These are phyloP conservation scores for Enteromius trimaculatus DNA, from an alignment of 2,797 vertebrate genomes.

Conservation along the genomic window DNA sequence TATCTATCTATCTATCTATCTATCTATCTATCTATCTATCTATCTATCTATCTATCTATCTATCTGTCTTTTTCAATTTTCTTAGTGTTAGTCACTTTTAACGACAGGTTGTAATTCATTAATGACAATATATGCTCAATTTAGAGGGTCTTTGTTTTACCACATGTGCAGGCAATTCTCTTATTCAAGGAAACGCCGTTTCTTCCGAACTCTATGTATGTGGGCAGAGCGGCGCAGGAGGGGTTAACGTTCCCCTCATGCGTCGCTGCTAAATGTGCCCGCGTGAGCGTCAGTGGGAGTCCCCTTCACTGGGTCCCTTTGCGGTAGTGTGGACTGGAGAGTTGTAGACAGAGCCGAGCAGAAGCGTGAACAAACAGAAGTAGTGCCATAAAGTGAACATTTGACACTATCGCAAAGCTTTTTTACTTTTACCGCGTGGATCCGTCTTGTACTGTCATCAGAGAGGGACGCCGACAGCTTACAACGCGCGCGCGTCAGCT, in stretches of 20 bases:
- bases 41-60: not conserved
- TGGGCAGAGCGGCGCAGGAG: conserved; percentile 11
- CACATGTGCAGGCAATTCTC: not conserved
- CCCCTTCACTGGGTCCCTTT: conserved; percentile 76
- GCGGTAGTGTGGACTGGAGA: conserved; percentile 75
- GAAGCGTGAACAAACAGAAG: conserved; percentile 72
- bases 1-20: too few relatives aligned
- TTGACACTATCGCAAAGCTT: conserved; percentile 65
- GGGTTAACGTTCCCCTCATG: conserved; percentile 50
- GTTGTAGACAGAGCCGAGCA: conserved; percentile 64
- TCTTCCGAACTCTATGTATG: not conserved
- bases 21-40: too few relatives aligned
- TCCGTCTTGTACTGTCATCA: conserved; percentile 52
- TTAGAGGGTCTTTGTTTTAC: not conserved
- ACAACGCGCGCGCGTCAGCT: conserved; percentile 73
- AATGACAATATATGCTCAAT: not conserved
- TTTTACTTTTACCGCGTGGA: conserved; percentile 68
- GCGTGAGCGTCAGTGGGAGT: conserved; percentile 71
- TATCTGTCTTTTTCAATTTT: too few relatives aligned
- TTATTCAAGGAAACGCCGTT: not conserved
- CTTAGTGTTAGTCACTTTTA: not conserved
- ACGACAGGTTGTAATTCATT: not conserved
- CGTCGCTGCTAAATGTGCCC: conserved; percentile 69
- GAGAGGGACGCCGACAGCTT: conserved; percentile 61
- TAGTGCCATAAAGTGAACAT: conserved; percentile 71